A percentile compares a stretch with the other conserved stretches of the same genome.
Conservation (phyloP, 2,888 invertebrate species). For the Volucella inflata region DNA sequence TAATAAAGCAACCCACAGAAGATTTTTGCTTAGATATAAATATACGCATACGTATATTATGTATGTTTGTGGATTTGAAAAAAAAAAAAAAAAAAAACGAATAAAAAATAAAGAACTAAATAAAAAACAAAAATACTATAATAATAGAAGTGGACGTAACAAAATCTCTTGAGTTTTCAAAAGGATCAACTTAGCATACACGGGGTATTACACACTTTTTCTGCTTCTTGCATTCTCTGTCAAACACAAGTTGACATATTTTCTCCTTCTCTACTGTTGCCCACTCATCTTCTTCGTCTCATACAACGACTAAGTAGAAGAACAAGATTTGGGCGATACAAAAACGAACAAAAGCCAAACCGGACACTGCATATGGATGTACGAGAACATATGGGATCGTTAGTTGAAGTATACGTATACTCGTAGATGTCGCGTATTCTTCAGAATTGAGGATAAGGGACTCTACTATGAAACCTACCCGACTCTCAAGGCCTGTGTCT, state of each 20-base stretch:
- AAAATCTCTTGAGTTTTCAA: slow-evolving; percentile 23
- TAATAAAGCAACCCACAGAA: too few species aligned
- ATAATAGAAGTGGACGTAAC: neutral
- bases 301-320: neutral
- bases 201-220: slow-evolving; percentile 16
- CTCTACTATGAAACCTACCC: slow-evolving; percentile 1
- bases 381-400: neutral
- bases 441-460: neutral
- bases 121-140: too few species aligned
- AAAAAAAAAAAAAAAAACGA: too few species aligned
- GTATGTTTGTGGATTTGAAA: too few species aligned
- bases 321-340: slow-evolving; percentile 4
- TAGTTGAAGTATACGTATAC: too few species aligned
- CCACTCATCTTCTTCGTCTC: too few species aligned
- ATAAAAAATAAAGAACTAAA: too few species aligned
- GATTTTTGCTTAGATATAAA: too few species aligned
- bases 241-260: slow-evolving; percentile 26
- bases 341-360: slow-evolving; percentile 1
- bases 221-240: slow-evolving; percentile 8
- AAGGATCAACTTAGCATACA: slow-evolving; percentile 23
- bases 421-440: neutral
- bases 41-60: too few species aligned
- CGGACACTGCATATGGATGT: slow-evolving; percentile 5
- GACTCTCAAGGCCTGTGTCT: neutral
- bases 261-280: neutral